These are phyloP conservation scores for Dermochelys coriacea DNA, from an alignment of 2,797 vertebrate species.

Conservation along the genomic window DNA sequence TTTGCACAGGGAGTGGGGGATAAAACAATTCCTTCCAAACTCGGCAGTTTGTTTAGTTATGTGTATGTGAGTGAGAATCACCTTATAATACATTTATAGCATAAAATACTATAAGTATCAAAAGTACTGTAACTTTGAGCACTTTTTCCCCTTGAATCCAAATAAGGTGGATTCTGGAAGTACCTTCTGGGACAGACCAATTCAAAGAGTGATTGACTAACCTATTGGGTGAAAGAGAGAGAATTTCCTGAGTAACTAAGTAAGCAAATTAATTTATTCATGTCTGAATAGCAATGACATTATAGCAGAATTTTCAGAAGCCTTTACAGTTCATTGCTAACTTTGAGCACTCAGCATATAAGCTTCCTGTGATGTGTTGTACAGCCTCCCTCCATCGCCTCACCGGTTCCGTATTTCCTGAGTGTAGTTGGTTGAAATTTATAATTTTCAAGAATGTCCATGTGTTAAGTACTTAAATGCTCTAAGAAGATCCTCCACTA, in stretches of 20 bases:
- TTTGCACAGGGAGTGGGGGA: not conserved
- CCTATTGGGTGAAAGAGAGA: not conserved
- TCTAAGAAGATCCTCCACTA: not conserved
- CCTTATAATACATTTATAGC: not conserved
- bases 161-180: not conserved
- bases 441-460: not conserved
- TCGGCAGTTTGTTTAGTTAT: not conserved
- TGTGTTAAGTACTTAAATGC: not conserved
- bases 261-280: not conserved
- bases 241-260: not conserved
- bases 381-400: not conserved
- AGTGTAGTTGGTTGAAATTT: not conserved
- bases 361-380: not conserved
- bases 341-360: not conserved
- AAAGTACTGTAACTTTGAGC: slow-evolving; percentile 36
- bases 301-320: not conserved
- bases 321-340: not conserved
- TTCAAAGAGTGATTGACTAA: not conserved
- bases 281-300: not conserved
- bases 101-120: not conserved
- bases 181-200: slow-evolving; percentile 16
- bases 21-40: slow-evolving; percentile 1
- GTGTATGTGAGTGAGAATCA: not conserved
- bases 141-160: slow-evolving; percentile 1
- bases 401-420: not conserved